Percentiles rank a stretch among this genome's conserved stretches.
These are phyloP conservation scores for Trematomus bernacchii DNA, from an alignment of 2,797 vertebrate genomes.

Conservation along the genomic window DNA sequence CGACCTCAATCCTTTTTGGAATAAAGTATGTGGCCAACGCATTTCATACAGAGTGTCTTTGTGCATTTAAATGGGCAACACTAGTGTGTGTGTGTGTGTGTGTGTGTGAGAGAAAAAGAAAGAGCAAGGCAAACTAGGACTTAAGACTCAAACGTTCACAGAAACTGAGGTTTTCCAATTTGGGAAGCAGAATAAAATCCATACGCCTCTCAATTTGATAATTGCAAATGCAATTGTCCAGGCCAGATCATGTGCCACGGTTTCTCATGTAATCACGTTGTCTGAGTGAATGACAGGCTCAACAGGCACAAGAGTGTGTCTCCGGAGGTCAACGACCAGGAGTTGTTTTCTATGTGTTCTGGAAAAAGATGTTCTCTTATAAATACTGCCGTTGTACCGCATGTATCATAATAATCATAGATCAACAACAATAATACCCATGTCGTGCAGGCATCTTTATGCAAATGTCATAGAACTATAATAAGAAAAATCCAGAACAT, in stretches of 20 bases:
- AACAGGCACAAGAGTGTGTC: conserved; percentile 1
- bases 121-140: conserved; percentile 22
- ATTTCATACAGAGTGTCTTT: conserved; percentile 47
- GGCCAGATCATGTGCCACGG: conserved; percentile 69
- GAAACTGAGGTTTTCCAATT: conserved; percentile 74
- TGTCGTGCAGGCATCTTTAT: too few species aligned
- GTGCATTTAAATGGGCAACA: conserved; percentile 12
- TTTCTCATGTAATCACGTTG: conserved; percentile 56
- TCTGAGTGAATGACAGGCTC: conserved; percentile 27
- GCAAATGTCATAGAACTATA: too few species aligned
- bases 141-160: conserved; percentile 21
- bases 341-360: conserved; percentile 2
- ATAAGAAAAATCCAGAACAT: too few species aligned
- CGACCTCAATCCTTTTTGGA: conserved; percentile 34
- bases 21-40: conserved; percentile 21
- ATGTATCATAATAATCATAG: not conserved
- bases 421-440: too few species aligned
- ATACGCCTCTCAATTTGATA: conserved; percentile 67
- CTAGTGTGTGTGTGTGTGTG: not conserved
- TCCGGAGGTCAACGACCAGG: conserved; percentile 3
- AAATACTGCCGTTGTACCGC: not conserved
- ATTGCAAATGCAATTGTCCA: conserved; percentile 54
- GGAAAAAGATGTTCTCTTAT: conserved; percentile 1
- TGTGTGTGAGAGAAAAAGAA: not conserved
- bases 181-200: conserved; percentile 68